Evolutionary conservation across 2,888 invertebrate genomes (phyloP).

Genomic region (Andrena dorsata): DNA sequence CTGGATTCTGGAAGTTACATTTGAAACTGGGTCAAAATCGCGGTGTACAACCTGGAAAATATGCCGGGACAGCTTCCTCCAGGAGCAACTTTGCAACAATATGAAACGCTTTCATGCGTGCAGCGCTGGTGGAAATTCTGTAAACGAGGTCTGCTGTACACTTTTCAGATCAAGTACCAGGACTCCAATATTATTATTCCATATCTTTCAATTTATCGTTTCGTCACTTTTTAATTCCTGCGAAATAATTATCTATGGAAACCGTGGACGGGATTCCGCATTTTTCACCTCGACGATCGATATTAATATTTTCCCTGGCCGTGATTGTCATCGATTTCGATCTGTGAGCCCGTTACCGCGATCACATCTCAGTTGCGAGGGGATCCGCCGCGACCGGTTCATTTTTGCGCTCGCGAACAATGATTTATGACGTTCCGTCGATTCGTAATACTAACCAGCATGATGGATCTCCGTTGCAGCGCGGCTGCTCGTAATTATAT

Average conservation of each 20-base stretch:
- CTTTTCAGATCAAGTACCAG: neutral
- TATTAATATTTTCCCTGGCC: conserved; percentile 48
- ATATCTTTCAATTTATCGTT: conserved; percentile 10
- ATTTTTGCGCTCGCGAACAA: conserved; percentile 56
- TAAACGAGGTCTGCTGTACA: conserved; percentile 22
- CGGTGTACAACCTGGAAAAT: conserved; percentile 27
- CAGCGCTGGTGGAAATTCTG: neutral
- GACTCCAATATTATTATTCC: neutral
- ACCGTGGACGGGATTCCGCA: neutral
- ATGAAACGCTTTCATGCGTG: conserved; percentile 22
- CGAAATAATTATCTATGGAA: neutral
- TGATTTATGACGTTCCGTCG: conserved; percentile 65
- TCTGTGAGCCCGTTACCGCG: conserved; percentile 59
- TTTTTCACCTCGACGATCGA: neutral
- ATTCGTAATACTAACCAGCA: conserved; percentile 65
- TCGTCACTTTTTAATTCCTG: neutral
- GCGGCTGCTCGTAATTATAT: conserved; percentile 59
- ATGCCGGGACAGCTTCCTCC: conserved; percentile 3
- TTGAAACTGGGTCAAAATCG: conserved; percentile 40
- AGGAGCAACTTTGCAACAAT: conserved; percentile 33
- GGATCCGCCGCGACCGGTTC: conserved; percentile 44
- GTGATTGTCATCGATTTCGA: conserved; percentile 59
- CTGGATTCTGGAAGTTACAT: conserved; percentile 2
- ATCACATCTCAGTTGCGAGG: conserved; percentile 23
- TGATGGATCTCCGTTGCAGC: conserved; percentile 63